These are phyloP conservation scores for Macrotrachela quadricornifera DNA, from an alignment of 1,140 invertebrate genomes.

Conservation along the genomic window DNA sequence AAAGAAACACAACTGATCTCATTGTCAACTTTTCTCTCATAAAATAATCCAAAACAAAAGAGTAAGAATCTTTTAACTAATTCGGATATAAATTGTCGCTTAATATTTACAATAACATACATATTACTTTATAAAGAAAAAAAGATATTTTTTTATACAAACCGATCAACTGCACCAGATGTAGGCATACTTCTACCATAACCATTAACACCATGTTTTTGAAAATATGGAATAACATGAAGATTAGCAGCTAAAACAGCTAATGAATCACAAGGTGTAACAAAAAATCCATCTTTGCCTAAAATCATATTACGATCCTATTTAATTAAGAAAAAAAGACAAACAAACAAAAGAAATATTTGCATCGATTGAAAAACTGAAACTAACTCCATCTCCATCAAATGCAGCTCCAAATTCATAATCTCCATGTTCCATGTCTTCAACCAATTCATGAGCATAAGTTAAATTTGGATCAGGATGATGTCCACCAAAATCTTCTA, in stretches of 20 bases:
- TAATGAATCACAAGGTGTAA: conserved; percentile 85
- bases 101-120: not conserved
- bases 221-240: conserved; percentile 78
- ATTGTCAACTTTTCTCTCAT: too few species aligned
- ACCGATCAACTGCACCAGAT: conserved; percentile 73
- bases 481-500: conserved; percentile 80
- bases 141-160: conserved; percentile 9
- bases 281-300: conserved; percentile 84
- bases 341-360: not conserved
- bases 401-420: conserved; percentile 92
- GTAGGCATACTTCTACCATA: conserved; percentile 96
- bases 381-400: conserved; percentile 74
- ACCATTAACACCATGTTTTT: conserved; percentile 52
- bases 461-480: conserved; percentile 98
- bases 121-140: not conserved
- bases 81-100: too few species aligned
- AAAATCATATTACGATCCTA: conserved; percentile 88
- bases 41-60: too few species aligned
- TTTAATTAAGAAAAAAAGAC: not conserved
- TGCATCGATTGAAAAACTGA: not conserved
- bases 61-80: too few species aligned
- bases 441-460: conserved; percentile 66
- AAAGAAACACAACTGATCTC: too few species aligned
- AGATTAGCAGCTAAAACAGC: conserved; percentile 80
- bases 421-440: conserved; percentile 48